Percentiles rank a stretch among this genome's conserved stretches.
Conservation (phyloP, 2,888 invertebrate species). For the Erannis defoliaria region DNA sequence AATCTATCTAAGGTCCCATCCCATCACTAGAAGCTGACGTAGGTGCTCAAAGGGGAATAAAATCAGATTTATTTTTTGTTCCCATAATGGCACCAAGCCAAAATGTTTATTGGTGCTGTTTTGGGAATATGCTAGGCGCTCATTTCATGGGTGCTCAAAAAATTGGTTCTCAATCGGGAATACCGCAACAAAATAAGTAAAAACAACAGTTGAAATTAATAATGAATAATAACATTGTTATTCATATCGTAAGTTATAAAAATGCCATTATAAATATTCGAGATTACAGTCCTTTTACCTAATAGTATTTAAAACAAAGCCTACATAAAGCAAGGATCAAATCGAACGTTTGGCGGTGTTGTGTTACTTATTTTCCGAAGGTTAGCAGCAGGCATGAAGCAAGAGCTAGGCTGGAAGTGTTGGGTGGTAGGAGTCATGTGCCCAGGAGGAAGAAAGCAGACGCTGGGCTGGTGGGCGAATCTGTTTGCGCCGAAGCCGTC, state of each 20-base stretch:
- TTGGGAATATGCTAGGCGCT: too few species aligned
- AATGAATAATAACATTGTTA: background rate
- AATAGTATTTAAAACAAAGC: background rate
- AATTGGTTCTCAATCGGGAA: too few species aligned
- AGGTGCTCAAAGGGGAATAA: too few species aligned
- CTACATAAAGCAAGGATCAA: slow-evolving; percentile 3
- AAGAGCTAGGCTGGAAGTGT: slow-evolving; percentile 57
- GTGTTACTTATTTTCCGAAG: slow-evolving; percentile 58
- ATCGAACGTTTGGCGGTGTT: slow-evolving; percentile 33
- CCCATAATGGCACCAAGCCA: too few species aligned
- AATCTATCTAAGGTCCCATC: too few species aligned
- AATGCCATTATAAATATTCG: background rate
- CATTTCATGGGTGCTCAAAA: too few species aligned
- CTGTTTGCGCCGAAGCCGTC: slow-evolving; percentile 40
- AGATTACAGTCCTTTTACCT: background rate
- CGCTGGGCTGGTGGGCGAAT: slow-evolving; percentile 19
- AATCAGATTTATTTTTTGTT: too few species aligned
- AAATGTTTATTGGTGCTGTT: too few species aligned
- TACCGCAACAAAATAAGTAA: background rate
- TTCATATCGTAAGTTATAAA: background rate
- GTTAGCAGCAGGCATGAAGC: slow-evolving; percentile 64
- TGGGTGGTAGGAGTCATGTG: slow-evolving; percentile 36
- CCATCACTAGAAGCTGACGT: too few species aligned
- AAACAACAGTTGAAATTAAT: background rate
- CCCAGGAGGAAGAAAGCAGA: slow-evolving; percentile 29